Evolutionary conservation across 2,888 invertebrate species (phyloP).

Genomic region (Piscicola geometra): DNA sequence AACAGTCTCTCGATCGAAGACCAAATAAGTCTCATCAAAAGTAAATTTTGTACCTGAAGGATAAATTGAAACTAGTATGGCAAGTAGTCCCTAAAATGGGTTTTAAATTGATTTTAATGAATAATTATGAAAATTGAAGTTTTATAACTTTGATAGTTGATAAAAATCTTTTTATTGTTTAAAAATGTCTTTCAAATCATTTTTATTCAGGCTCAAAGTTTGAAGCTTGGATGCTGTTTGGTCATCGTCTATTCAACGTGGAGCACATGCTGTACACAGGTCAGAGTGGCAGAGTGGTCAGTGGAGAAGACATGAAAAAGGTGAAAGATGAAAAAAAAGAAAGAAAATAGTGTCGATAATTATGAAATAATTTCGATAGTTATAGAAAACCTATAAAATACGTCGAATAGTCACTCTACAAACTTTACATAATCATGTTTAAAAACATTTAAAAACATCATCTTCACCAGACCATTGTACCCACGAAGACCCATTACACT

Average conservation of each 20-base stretch:
- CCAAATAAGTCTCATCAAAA: conserved; percentile 51
- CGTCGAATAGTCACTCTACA: too few species aligned
- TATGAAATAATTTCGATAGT: too few species aligned
- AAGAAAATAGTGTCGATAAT: too few species aligned
- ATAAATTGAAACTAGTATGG: neutral
- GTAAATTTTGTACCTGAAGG: conserved; percentile 43
- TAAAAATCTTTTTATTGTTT: neutral
- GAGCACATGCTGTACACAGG: conserved; percentile 46
- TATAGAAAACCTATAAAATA: too few species aligned
- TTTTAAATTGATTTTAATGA: neutral
- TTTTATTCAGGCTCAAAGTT: conserved; percentile 47
- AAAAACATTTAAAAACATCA: too few species aligned
- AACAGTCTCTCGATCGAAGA: conserved; percentile 48
- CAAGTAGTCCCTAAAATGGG: neutral
- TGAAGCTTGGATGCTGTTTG: conserved; percentile 49
- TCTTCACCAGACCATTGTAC: too few species aligned
- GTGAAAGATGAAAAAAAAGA: too few species aligned
- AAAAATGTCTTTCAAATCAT: neutral
- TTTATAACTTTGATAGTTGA: neutral
- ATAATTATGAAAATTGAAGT: too few species aligned
- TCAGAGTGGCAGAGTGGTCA: conserved; percentile 39
- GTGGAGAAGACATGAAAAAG: conserved; percentile 36
- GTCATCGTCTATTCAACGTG: conserved; percentile 46
- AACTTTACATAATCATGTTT: too few species aligned
- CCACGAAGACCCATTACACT: too few species aligned